phyloP scores from a whole-genome alignment of 2,113 vertebrate genomes.

The Micronisus gabar region DNA sequence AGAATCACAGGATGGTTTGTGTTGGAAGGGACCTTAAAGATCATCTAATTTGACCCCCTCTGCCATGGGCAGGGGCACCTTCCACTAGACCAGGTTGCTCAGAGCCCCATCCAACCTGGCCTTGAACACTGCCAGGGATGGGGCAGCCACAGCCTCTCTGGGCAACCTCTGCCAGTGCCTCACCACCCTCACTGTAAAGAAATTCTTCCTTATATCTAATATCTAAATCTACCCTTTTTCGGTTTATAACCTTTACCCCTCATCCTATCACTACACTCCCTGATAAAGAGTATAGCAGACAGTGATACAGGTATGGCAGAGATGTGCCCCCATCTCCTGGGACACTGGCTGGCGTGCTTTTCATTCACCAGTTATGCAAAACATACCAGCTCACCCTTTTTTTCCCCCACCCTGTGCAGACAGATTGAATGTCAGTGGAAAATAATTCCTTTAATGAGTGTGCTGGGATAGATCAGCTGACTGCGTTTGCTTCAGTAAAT shows the following conservation, averaged over 20 bases:
- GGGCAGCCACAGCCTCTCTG: no score
- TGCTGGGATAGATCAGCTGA: constrained; percentile 25
- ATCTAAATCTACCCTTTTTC: background rate
- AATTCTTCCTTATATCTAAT: background rate
- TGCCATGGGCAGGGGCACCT: no score
- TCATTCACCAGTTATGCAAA: background rate
- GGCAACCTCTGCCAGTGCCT: fast-evolving
- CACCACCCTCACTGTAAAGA: fast-evolving
- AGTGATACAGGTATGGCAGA: fast-evolving
- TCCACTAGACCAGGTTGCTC: no score
- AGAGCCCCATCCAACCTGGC: no score
- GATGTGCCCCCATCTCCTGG: background rate
- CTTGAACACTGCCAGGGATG: no score
- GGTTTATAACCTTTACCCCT: background rate
- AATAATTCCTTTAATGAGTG: constrained; percentile 50
- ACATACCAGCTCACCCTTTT: background rate
- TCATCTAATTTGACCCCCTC: fast-evolving
- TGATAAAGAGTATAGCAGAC: background rate
- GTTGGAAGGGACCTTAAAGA: background rate
- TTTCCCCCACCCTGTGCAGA: background rate
- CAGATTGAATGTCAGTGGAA: background rate
- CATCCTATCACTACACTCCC: background rate
- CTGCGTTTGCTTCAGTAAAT: background rate
- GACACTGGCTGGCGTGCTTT: background rate
- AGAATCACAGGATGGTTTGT: background rate